Conservation (phyloP, 2,113 vertebrate species). For the Heterocephalus glaber region DNA sequence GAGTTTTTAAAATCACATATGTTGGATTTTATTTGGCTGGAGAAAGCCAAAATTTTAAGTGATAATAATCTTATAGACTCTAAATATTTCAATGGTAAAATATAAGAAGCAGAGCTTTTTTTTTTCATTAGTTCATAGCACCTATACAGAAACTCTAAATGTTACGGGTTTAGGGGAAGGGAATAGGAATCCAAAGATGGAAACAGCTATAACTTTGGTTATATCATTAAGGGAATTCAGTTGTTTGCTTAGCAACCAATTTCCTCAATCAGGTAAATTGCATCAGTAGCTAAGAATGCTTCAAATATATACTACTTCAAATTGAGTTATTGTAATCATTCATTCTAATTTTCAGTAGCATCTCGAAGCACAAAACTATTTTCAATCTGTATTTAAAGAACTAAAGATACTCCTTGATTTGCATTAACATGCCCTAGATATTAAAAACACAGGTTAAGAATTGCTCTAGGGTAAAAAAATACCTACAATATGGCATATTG, state of each 20-base stretch:
- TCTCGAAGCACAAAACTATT: constrained; percentile 15
- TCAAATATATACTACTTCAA: constrained; percentile 20
- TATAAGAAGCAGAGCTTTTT: constrained; percentile 17
- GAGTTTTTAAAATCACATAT: constrained; percentile 42
- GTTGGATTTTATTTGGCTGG: constrained; percentile 21
- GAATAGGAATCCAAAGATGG: constrained; percentile 7
- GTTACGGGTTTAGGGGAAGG: neutral
- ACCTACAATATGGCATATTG: neutral
- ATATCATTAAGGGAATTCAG: constrained; percentile 41
- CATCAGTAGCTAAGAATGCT: neutral
- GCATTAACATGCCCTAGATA: neutral
- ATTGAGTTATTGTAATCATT: constrained; percentile 50
- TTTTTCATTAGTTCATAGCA: constrained; percentile 31
- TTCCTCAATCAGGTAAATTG: constrained; percentile 43
- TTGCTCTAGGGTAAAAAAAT: constrained; percentile 51
- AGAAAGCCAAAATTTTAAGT: constrained; percentile 31
- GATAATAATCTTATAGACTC: neutral
- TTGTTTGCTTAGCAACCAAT: constrained; percentile 54
- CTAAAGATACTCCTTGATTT: constrained; percentile 35
- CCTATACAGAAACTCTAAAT: neutral
- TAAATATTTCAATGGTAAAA: constrained; percentile 44
- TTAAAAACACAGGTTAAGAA: constrained; percentile 48
- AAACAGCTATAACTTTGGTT: constrained; percentile 45
- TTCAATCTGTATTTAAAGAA: constrained; percentile 40
- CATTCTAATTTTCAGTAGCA: constrained; percentile 52